Conservation (phyloP, 2,888 invertebrate genomes). For the Horisme vitalbata region DNA sequence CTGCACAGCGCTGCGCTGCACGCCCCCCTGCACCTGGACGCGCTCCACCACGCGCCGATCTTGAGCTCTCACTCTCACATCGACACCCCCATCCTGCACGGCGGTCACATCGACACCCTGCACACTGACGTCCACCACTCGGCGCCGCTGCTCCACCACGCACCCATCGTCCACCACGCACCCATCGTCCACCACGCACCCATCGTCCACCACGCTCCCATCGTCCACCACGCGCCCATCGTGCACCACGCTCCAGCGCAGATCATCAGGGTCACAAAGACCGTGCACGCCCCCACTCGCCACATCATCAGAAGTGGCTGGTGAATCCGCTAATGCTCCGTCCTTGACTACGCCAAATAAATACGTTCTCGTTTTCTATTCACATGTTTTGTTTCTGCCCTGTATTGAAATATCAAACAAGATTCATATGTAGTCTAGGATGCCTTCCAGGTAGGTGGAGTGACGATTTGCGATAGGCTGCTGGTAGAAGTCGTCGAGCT, state of each 20-base stretch:
- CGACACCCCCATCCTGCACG: constrained; percentile 22
- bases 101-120: constrained; percentile 27
- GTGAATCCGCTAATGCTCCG: constrained; percentile 21
- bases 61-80: constrained; percentile 21
- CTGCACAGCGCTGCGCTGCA: constrained; percentile 15
- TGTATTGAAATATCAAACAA: no score
- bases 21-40: constrained; percentile 20
- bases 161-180: constrained; percentile 22
- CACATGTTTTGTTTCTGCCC: constrained; percentile 17
- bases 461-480: no score
- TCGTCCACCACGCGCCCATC: constrained; percentile 20
- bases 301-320: constrained; percentile 26
- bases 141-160: constrained; percentile 11
- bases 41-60: constrained; percentile 14
- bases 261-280: constrained; percentile 35
- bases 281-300: constrained; percentile 14
- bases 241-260: constrained; percentile 23
- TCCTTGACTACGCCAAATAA: constrained; percentile 22
- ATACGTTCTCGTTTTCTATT: constrained; percentile 10
- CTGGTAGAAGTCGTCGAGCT: no score
- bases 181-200: constrained; percentile 19
- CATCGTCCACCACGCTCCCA: constrained; percentile 19
- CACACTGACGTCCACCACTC: constrained; percentile 10
- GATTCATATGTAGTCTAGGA: no score
- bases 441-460: no score